Conservation (phyloP, 1,140 invertebrate species). For the Papilio helenus region DNA sequence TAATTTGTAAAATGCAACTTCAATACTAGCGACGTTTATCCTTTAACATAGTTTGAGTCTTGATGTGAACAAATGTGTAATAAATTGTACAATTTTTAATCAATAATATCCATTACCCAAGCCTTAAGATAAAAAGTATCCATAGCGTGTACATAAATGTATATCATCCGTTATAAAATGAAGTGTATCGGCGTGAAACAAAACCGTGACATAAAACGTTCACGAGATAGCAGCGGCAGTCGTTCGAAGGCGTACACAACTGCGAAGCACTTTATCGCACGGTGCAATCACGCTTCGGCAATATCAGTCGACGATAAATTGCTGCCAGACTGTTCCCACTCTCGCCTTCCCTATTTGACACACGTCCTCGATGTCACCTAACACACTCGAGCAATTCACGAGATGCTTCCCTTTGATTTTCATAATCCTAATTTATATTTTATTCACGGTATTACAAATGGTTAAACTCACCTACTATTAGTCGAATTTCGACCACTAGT, state of each 20-base stretch:
- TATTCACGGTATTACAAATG: too few species aligned
- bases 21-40: too few species aligned
- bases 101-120: too few species aligned
- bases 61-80: too few species aligned
- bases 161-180: constrained; percentile 16
- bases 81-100: too few species aligned
- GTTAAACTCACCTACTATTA: too few species aligned
- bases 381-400: not conserved
- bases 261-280: constrained; percentile 9
- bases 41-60: too few species aligned
- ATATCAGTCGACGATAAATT: constrained; percentile 37
- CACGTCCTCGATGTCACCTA: constrained; percentile 24
- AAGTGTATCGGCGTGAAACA: constrained; percentile 18
- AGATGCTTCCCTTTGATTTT: not conserved
- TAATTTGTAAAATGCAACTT: too few species aligned
- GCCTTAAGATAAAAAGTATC: not conserved
- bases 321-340: constrained; percentile 28
- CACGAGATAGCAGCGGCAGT: constrained; percentile 19
- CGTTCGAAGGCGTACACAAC: constrained; percentile 28
- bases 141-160: not conserved
- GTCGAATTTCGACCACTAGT: too few species aligned
- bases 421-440: not conserved
- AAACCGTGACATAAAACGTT: constrained; percentile 28
- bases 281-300: constrained; percentile 34
- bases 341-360: constrained; percentile 17